A percentile compares a stretch with the other conserved stretches of the same genome.
Conservation (phyloP, 2,888 invertebrate species). For the Scaeva pyrastri region DNA sequence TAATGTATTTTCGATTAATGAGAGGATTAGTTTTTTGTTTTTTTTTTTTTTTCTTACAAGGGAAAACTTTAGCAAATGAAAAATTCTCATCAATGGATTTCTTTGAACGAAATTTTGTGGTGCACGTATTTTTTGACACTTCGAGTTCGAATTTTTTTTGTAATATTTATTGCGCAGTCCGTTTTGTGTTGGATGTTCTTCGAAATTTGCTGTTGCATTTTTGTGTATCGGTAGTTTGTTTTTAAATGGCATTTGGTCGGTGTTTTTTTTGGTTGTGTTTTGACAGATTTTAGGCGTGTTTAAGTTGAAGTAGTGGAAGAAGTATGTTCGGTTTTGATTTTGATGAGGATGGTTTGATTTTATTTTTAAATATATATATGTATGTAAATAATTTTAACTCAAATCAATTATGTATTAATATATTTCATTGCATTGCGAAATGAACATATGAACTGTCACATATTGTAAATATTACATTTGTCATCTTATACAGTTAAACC, state of each 20-base stretch:
- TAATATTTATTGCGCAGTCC: slow-evolving; percentile 68
- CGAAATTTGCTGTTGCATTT: slow-evolving; percentile 75
- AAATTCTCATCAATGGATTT: slow-evolving; percentile 68
- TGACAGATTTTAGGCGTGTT: slow-evolving; percentile 13
- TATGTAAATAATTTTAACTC: too few relatives aligned
- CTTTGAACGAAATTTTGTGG: slow-evolving; percentile 64
- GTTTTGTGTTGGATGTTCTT: slow-evolving; percentile 64
- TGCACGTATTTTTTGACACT: slow-evolving; percentile 75
- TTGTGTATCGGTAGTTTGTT: slow-evolving; percentile 62
- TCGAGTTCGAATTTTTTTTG: slow-evolving; percentile 52
- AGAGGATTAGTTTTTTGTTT: slow-evolving; percentile 6
- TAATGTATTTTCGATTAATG: slow-evolving; percentile 3
- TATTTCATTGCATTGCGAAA: too few relatives aligned
- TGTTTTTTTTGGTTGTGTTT: background rate
- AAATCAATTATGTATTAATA: too few relatives aligned
- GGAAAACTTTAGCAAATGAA: slow-evolving; percentile 65
- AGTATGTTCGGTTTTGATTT: slow-evolving; percentile 7
- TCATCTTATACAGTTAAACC: too few relatives aligned
- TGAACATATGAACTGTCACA: too few relatives aligned
- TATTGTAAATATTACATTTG: too few relatives aligned
- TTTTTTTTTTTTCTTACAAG: slow-evolving; percentile 20
- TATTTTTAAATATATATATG: too few relatives aligned
- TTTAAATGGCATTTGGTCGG: slow-evolving; percentile 62
- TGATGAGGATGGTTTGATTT: too few relatives aligned
- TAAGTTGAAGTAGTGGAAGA: background rate